phyloP scores from a whole-genome alignment of 2,888 invertebrate species.

The Matsumyia berberina region DNA sequence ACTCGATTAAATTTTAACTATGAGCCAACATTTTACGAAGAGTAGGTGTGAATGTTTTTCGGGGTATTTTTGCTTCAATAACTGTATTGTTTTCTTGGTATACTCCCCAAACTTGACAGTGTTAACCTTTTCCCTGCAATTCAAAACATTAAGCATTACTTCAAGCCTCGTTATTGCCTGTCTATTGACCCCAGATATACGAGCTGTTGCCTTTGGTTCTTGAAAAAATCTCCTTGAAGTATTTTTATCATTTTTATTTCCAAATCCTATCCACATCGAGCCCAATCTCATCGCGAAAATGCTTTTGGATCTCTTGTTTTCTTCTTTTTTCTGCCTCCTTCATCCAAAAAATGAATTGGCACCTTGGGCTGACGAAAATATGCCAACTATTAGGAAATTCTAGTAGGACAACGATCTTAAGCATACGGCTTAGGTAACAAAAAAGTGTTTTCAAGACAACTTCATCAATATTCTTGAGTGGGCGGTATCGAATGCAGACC shows the following conservation, averaged over 20 bases:
- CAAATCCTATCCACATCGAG: slow-evolving; percentile 24
- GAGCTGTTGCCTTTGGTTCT: not conserved
- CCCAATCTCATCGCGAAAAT: not conserved
- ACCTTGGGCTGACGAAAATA: no score
- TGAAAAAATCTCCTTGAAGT: not conserved
- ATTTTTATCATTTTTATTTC: slow-evolving; percentile 8
- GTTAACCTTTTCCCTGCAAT: slow-evolving; percentile 3
- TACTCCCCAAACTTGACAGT: not conserved
- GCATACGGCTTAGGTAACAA: no score
- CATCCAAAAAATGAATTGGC: no score
- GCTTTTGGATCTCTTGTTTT: slow-evolving; percentile 1
- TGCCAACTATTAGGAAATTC: no score
- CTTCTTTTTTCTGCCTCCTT: slow-evolving; percentile 12
- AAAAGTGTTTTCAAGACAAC: no score
- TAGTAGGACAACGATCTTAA: no score
- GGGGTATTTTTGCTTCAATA: not conserved
- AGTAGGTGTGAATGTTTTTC: slow-evolving; percentile 4
- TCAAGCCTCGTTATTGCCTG: not conserved
- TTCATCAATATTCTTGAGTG: no score
- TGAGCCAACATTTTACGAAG: slow-evolving; percentile 1
- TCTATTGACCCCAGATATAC: slow-evolving; percentile 7
- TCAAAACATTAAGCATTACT: not conserved
- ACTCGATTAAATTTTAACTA: slow-evolving; percentile 2
- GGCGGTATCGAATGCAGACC: no score
- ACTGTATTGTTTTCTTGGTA: not conserved